Evolutionary conservation across 2,888 invertebrate species (phyloP).

Genomic region (Torymus aiolomorphi): DNA sequence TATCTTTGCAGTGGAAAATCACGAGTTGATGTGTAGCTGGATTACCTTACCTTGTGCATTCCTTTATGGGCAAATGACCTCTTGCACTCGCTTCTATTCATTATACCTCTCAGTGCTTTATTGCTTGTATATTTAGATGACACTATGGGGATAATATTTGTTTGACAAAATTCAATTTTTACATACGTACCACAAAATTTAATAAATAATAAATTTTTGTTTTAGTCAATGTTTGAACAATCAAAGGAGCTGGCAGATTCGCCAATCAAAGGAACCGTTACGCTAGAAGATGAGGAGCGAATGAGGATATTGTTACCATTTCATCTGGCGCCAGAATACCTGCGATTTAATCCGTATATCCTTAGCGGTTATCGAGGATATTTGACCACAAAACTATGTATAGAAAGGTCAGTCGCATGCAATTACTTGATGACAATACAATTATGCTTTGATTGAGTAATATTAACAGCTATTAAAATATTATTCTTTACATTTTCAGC

Average conservation of each 20-base stretch:
- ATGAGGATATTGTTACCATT: conserved; percentile 73
- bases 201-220: neutral
- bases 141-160: too few relatives aligned
- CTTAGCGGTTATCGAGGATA: conserved; percentile 89
- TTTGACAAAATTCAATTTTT: too few relatives aligned
- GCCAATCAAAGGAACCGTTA: conserved; percentile 65
- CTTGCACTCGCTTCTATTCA: too few relatives aligned
- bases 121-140: too few relatives aligned
- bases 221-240: conserved; percentile 19
- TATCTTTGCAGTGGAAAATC: too few relatives aligned
- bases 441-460: neutral
- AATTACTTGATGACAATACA: too few relatives aligned
- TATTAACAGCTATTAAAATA: neutral
- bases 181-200: too few relatives aligned
- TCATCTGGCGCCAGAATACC: conserved; percentile 86
- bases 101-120: too few relatives aligned
- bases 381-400: conserved; percentile 87
- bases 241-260: conserved; percentile 60
- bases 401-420: conserved; percentile 84
- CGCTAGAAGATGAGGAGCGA: conserved; percentile 68
- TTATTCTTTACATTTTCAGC: conserved; percentile 77
- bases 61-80: too few relatives aligned
- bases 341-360: conserved; percentile 92
- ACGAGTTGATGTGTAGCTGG: too few relatives aligned
- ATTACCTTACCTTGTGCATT: too few relatives aligned